Evolutionary conservation across 2,797 vertebrate genomes (phyloP).

Genomic region (Ctenopoma multispine): DNA sequence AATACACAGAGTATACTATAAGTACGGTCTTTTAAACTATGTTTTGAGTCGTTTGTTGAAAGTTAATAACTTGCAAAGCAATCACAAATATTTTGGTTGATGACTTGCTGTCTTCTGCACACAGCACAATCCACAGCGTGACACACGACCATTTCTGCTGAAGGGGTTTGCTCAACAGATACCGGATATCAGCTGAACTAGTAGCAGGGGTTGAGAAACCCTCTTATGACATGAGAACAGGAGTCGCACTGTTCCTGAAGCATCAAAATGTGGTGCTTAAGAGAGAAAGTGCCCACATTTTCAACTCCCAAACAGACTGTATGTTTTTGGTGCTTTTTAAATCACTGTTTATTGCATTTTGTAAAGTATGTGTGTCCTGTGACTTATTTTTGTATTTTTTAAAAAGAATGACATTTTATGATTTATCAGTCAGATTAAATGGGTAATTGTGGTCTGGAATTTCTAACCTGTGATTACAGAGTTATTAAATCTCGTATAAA

Average conservation of each 20-base stretch:
- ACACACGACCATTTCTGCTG: constrained; percentile 83
- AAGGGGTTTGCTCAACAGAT: constrained; percentile 67
- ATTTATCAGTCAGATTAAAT: constrained; percentile 63
- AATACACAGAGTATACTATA: not conserved
- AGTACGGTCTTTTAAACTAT: not conserved
- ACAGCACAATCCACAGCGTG: constrained; percentile 46
- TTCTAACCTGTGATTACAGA: constrained; percentile 69
- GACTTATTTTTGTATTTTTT: constrained; percentile 79
- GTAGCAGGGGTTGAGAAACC: constrained; percentile 40
- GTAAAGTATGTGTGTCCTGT: constrained; percentile 68
- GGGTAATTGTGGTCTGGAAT: constrained; percentile 64
- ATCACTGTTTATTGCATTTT: constrained; percentile 79
- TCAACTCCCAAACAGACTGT: constrained; percentile 58
- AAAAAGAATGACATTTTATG: constrained; percentile 71
- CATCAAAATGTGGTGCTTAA: constrained; percentile 48
- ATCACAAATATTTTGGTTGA: not conserved
- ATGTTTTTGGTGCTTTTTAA: constrained; percentile 65
- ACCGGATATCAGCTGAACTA: constrained; percentile 67
- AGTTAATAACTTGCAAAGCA: not conserved
- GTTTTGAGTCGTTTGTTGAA: not conserved
- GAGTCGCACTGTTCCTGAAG: constrained; percentile 33
- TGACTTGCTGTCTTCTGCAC: constrained; percentile 25
- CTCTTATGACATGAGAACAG: constrained; percentile 49
- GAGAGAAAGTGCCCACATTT: constrained; percentile 44
- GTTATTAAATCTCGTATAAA: constrained; percentile 73